These are phyloP conservation scores for Psettodes erumei DNA, from an alignment of 2,113 vertebrate genomes.

Conservation along the genomic window DNA sequence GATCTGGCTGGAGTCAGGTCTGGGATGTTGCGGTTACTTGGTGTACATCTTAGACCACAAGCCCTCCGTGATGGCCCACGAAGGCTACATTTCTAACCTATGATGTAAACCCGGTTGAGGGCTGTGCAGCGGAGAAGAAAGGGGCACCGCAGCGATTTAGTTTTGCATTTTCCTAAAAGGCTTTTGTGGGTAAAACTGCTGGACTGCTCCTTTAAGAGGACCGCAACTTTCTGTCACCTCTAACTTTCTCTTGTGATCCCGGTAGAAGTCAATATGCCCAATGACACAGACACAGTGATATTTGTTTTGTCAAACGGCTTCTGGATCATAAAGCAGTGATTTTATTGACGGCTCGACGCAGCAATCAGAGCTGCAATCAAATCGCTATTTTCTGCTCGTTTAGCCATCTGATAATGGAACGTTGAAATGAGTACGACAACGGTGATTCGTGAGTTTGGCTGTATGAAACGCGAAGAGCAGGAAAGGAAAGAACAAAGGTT, in stretches of 20 bases:
- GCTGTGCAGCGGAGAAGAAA: background rate
- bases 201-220: background rate
- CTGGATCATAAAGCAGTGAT: conserved; percentile 18
- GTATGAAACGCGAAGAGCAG: background rate
- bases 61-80: too few species aligned
- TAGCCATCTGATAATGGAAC: conserved; percentile 39
- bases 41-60: too few species aligned
- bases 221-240: background rate
- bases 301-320: conserved; percentile 36
- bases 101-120: too few species aligned
- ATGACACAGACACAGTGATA: conserved; percentile 13
- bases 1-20: background rate
- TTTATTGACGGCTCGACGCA: conserved; percentile 19
- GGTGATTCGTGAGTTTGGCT: conserved; percentile 20
- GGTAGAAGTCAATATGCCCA: conserved; percentile 30
- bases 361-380: conserved; percentile 43
- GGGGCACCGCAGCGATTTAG: background rate
- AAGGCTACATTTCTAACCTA: too few species aligned
- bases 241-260: background rate
- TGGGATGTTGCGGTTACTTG: too few species aligned
- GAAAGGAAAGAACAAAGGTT: background rate
- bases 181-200: background rate
- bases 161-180: background rate
- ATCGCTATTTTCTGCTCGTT: conserved; percentile 42
- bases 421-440: conserved; percentile 12